A percentile compares a stretch with the other conserved stretches of the same genome.
Conservation (phyloP, 2,113 vertebrate species). For the Otis tarda region DNA sequence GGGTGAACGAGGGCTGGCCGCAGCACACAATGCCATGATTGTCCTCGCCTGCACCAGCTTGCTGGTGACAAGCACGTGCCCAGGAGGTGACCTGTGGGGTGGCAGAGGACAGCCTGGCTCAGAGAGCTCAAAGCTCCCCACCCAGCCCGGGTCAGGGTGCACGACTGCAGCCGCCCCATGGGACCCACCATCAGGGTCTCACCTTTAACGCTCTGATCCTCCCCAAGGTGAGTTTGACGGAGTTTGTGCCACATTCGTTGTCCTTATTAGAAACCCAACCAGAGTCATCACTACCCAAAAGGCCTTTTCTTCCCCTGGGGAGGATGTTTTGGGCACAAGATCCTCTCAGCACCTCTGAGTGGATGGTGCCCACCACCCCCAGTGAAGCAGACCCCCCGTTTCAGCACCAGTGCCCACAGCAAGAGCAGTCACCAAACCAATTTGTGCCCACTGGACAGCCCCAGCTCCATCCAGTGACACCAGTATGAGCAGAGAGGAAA, state of each 20-base stretch:
- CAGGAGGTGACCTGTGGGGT: background rate
- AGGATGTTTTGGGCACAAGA: background rate
- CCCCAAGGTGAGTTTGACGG: fast-evolving
- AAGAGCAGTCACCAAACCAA: background rate
- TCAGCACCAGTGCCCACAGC: background rate
- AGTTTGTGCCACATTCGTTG: background rate
- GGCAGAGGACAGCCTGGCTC: background rate
- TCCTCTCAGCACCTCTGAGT: background rate
- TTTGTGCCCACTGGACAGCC: background rate
- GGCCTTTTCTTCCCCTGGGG: background rate
- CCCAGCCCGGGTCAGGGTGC: background rate
- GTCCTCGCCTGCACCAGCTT: background rate
- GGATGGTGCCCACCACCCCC: background rate
- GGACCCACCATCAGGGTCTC: background rate
- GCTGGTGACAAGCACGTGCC: background rate
- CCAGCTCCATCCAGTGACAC: background rate
- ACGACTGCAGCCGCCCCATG: background rate
- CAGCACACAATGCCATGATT: background rate
- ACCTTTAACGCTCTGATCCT: fast-evolving
- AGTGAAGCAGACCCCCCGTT: background rate
- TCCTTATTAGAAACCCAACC: background rate
- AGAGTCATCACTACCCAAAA: background rate
- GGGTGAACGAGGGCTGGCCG: fast-evolving
- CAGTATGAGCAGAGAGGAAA: background rate
- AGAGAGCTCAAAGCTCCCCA: background rate